Evolutionary conservation across 2,113 vertebrate genomes (phyloP), one percentile per base, ranked within the genome.

Genomic region (Callionymus lyra): DNA sequence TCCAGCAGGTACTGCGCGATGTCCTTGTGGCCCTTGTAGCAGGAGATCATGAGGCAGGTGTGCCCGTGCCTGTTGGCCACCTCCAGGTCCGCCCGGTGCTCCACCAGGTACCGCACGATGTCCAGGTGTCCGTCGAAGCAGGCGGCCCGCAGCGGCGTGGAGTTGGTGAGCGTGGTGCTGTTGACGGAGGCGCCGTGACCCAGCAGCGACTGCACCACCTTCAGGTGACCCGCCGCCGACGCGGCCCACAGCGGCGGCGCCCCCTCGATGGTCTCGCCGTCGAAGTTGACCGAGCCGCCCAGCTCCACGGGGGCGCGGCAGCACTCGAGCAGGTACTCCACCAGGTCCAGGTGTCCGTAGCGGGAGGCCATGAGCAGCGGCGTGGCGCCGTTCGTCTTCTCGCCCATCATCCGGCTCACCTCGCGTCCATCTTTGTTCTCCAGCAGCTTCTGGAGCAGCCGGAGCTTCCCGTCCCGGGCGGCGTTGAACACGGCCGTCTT

Each of bases 401-500:
- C 95, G 0, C 88, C 89, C 86, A 95, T 88, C 27, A 99, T 57
- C 0, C 86, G 80, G 40, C 84, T 86, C 41, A 98, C 86, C 44
- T 99, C 95, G 66, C 87, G 86, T 63, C 85, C 88, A 49, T 86
- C 89, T 81, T 95, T 97, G 85, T 89, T 94, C 35, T 91, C 91
- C 81, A 99, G 53, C 11, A 99, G 80, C 62, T 95, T 97, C 70
- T 92, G 90, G 18, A 99, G 91, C 45, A 98, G 84, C 34, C 92
- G 88, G 41, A 97, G 89, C 70, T 98, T 98, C 32, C 94, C 95
- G 83, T 98, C 95, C 44, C 95, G 84, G 72, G 92, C 94, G 47
- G 95, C 95, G n/a, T 96, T 95, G 63, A 96, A 99, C 6, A 97
- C 93, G 0, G 94, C 94, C 1, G 93, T 98, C 85, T 97, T 96